A percentile compares a stretch with the other conserved stretches of the same genome.
phyloP scores from a whole-genome alignment of 2,113 vertebrate genomes.

The Platichthys flesus region DNA sequence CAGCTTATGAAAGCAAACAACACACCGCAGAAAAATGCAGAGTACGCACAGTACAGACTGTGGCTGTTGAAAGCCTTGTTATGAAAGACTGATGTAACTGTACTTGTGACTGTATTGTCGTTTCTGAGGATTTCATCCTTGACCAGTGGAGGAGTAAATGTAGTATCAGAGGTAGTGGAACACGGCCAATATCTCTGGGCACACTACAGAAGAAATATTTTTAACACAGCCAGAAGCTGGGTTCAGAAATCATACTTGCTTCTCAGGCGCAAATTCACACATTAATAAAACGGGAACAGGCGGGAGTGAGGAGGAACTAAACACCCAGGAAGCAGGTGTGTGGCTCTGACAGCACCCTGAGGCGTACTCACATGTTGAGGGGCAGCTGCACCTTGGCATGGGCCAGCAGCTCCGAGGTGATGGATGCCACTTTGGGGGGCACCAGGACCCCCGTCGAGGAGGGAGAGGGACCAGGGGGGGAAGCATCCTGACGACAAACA shows the following conservation, averaged over 20 bases:
- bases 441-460: constrained; percentile 77
- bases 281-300: constrained; percentile 4
- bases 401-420: constrained; percentile 88
- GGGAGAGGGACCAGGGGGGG: constrained; percentile 69
- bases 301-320: constrained; percentile 11
- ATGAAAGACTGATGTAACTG: constrained; percentile 33
- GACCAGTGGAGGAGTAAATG: constrained; percentile 63
- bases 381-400: constrained; percentile 93
- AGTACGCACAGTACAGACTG: neutral
- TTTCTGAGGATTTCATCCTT: constrained; percentile 62
- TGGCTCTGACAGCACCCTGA: constrained; percentile 30
- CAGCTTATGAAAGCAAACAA: neutral
- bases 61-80: constrained; percentile 19
- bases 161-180: constrained; percentile 59
- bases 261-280: constrained; percentile 18
- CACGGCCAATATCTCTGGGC: constrained; percentile 56
- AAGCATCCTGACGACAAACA: constrained; percentile 57
- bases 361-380: constrained; percentile 93
- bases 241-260: constrained; percentile 31
- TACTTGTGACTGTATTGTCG: constrained; percentile 39
- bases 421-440: constrained; percentile 87
- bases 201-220: constrained; percentile 55
- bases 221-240: constrained; percentile 33
- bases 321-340: constrained; percentile 19
- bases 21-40: neutral